A percentile compares a stretch with the other conserved stretches of the same genome.
phyloP scores from a whole-genome alignment of 2,113 vertebrate genomes.

The Engystomops pustulosus region DNA sequence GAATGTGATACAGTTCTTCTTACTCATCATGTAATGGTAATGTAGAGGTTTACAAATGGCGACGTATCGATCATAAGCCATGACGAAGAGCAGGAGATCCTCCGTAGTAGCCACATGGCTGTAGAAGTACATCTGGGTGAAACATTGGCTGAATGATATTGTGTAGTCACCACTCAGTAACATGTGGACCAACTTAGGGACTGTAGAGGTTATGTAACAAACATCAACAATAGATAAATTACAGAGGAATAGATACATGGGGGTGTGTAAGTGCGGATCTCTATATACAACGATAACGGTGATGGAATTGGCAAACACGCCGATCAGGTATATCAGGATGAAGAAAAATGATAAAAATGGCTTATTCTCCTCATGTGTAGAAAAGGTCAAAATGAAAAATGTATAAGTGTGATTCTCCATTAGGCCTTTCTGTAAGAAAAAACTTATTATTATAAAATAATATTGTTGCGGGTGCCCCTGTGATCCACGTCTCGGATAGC shows the following conservation, averaged over 20 bases:
- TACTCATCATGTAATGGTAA: not conserved
- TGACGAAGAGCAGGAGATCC: not conserved
- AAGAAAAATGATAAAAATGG: not conserved
- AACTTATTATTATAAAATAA: no score
- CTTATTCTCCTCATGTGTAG: not conserved
- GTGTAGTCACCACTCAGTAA: not conserved
- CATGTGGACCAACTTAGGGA: not conserved
- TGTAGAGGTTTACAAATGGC: not conserved
- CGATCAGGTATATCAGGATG: not conserved
- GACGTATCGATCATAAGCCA: slow-evolving; percentile 3
- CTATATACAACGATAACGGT: not conserved
- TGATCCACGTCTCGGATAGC: no score
- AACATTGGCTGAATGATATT: not conserved
- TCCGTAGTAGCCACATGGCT: not conserved
- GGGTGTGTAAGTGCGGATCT: not conserved
- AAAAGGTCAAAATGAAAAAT: not conserved
- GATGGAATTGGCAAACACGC: not conserved
- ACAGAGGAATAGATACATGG: not conserved
- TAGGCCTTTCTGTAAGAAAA: not conserved
- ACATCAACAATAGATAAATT: not conserved
- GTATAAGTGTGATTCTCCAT: not conserved
- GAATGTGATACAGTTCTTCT: not conserved
- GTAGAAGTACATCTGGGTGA: not conserved
- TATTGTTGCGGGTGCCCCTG: no score
- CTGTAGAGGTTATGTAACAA: not conserved